Base-by-base conservation (phyloP, 2,113 vertebrate species). In the Erythrolamprus reginae region DNA sequence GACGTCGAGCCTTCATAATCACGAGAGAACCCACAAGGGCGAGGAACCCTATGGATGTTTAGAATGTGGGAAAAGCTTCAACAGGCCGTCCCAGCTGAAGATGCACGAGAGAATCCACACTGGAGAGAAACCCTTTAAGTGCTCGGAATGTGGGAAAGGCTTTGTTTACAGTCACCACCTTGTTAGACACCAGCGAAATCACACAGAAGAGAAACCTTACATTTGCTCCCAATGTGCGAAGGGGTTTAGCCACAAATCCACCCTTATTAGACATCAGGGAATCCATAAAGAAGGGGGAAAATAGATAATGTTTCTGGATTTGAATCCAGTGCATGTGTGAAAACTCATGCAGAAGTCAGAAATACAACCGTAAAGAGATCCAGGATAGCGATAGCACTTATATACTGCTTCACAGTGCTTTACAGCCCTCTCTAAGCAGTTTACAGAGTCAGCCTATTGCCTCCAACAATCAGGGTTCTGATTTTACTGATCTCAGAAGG, bases 11-110 rank as follows among this genome's bases (percentile, higher is more conserved):
- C 96, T 96, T 6, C 88, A 91, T 0, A 94, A 96, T 6, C 96
- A 96, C 13, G 93, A 95, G 90, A 65, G 95, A 52, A 95, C 95
- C 0, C 96, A 96, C 89, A 96, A 93, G 0, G 96, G 95, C 19
- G 95, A 96, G 4, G 84, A 95, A 45, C 96, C 96, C 0, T 95
- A 94, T 0, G 91, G 92, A 52, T 96, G 96, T 42, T 8, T 91
- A 0, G 94, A 96, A 0, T 96, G 96, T 50, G 95, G 95, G 5
- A 96, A 96, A 82, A 93, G 94, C 1, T 96, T 96, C 86, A 96
- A 95, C 87, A 94, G 94, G 2, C 96, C 94, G 15, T 94, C 95
- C 0, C 95, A 95, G 5, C 95, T 96, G 10, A 92, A 94, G 42
- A 94, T 92, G 42, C 95, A 97, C 17, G 93, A 95, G 92, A 90